phyloP scores from a whole-genome alignment of 2,888 invertebrate genomes.

The Chaetogeoica ovagalla region DNA sequence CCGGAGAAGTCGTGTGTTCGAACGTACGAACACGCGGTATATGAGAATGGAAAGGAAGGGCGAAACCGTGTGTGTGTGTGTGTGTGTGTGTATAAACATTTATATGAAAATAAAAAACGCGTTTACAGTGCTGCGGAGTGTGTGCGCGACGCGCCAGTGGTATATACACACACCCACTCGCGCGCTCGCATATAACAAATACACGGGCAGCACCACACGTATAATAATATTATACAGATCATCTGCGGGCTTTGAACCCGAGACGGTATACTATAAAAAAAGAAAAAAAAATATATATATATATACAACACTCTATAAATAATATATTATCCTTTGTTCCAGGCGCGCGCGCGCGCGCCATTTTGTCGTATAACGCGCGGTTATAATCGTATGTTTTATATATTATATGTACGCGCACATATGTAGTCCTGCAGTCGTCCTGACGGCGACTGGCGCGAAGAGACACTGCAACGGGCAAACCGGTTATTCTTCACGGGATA shows the following conservation, averaged over 20 bases:
- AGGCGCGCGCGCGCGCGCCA: too few relatives aligned
- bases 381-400: too few relatives aligned
- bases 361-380: too few relatives aligned
- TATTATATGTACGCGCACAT: background rate
- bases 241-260: conserved; percentile 52
- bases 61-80: background rate
- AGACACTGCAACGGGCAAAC: conserved; percentile 7
- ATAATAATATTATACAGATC: conserved; percentile 24
- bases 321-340: too few relatives aligned
- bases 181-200: background rate
- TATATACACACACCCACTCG: background rate
- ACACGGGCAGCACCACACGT: background rate
- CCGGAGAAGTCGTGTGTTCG: too few relatives aligned
- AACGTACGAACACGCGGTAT: too few relatives aligned
- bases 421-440: too few relatives aligned
- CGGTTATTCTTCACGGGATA: conserved; percentile 1
- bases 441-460: background rate
- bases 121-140: background rate
- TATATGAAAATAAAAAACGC: conserved; percentile 30
- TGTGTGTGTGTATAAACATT: background rate
- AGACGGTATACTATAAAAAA: conserved; percentile 11
- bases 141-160: background rate
- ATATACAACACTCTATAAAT: background rate
- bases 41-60: background rate
- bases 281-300: background rate